Percentiles rank a stretch among this genome's conserved stretches.
These are phyloP conservation scores for Drosophila hydei DNA, from an alignment of 1,140 invertebrate genomes.

Conservation along the genomic window DNA sequence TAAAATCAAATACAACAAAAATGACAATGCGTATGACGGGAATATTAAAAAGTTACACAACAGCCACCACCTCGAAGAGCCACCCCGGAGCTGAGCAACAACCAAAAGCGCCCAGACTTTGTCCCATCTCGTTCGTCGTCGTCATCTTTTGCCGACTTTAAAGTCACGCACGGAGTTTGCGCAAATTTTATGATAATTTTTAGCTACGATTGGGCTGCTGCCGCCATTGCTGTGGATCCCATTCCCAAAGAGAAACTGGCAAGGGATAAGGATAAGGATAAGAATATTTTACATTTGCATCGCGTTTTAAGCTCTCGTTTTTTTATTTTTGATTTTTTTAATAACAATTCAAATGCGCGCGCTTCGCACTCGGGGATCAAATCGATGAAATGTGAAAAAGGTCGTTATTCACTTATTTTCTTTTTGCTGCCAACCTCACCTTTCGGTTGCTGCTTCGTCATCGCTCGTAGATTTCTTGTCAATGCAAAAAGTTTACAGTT, in stretches of 20 bases:
- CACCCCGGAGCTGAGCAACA: constrained; percentile 9
- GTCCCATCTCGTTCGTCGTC: constrained; percentile 2
- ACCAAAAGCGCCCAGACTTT: constrained; percentile 34
- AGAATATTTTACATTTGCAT: constrained; percentile 58
- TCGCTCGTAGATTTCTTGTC: constrained; percentile 26
- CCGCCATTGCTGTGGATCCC: constrained; percentile 64
- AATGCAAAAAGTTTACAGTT: constrained; percentile 63
- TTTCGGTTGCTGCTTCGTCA: constrained; percentile 52
- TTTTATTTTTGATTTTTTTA: constrained; percentile 62
- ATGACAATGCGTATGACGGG: constrained; percentile 78
- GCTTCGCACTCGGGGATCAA: constrained; percentile 46
- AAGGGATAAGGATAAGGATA: constrained; percentile 8
- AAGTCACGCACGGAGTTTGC: constrained; percentile 80
- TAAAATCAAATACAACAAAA: constrained; percentile 84
- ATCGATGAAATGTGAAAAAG: constrained; percentile 68
- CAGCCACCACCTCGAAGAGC: constrained; percentile 50
- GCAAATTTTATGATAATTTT: constrained; percentile 81
- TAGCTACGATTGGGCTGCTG: constrained; percentile 61
- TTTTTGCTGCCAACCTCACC: constrained; percentile 6
- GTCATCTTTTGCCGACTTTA: constrained; percentile 57
- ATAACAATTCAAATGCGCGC: constrained; percentile 66
- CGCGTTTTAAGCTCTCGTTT: constrained; percentile 41
- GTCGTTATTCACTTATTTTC: constrained; percentile 29
- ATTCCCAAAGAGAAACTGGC: not conserved
- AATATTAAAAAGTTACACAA: constrained; percentile 74